Percentiles rank a stretch among this genome's conserved stretches.
Evolutionary conservation across 2,797 vertebrate species (phyloP).

Genomic region (Lepidocolaptes lacrymiger): DNA sequence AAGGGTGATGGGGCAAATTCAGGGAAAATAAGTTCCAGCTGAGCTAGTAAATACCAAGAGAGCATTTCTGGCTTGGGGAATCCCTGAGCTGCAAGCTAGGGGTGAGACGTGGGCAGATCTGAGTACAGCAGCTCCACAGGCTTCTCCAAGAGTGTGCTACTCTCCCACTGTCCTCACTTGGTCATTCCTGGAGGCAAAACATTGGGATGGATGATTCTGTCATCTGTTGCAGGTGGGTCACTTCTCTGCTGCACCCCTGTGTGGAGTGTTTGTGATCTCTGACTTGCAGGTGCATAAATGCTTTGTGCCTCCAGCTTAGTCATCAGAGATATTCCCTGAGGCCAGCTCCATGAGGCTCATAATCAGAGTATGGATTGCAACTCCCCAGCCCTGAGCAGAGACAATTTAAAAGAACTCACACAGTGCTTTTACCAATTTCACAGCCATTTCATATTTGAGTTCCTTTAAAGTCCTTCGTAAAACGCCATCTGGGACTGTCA

Average conservation of each 20-base stretch:
- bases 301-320: background rate
- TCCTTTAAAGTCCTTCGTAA: background rate
- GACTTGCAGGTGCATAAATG: background rate
- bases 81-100: background rate
- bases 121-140: background rate
- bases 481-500: background rate
- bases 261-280: background rate
- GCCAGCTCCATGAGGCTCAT: background rate
- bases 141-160: background rate
- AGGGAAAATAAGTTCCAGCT: background rate
- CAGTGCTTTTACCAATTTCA: background rate
- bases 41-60: background rate
- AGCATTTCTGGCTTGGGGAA: background rate
- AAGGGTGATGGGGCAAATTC: background rate
- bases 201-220: background rate
- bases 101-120: fast-evolving
- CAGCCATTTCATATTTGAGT: background rate
- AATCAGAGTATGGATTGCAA: background rate
- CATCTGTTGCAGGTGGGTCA: background rate
- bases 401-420: background rate
- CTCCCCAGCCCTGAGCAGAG: background rate
- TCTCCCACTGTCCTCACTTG: background rate
- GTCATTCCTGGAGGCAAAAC: background rate
- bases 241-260: background rate
- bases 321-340: background rate